A percentile compares a stretch with the other conserved stretches of the same genome.
Conservation (phyloP, 2,113 vertebrate species). For the Erythrocercus mccallii region DNA sequence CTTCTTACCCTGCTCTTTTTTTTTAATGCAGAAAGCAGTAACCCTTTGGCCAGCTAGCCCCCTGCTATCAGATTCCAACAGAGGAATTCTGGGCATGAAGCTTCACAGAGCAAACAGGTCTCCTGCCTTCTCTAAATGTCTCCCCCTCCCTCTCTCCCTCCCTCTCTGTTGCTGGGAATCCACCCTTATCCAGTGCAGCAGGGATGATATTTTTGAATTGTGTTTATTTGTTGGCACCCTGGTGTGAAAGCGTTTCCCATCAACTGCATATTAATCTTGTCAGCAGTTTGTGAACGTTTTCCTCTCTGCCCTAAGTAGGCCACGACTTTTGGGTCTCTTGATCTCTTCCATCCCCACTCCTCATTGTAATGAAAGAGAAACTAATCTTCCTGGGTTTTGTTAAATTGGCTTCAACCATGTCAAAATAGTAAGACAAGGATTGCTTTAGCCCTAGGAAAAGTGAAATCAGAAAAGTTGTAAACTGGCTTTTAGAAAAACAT, state of each 20-base stretch:
- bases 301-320: constrained; percentile 67
- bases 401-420: neutral
- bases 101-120: constrained; percentile 47
- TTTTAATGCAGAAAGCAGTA: constrained; percentile 33
- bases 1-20: neutral
- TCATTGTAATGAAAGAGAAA: constrained; percentile 21
- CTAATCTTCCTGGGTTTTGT: neutral
- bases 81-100: constrained; percentile 78
- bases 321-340: constrained; percentile 57
- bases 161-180: constrained; percentile 43
- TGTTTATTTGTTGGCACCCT: constrained; percentile 96
- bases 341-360: constrained; percentile 25
- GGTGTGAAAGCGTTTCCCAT: constrained; percentile 86
- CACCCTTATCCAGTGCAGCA: constrained; percentile 30
- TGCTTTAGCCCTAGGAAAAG: neutral
- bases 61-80: neutral
- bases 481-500: neutral
- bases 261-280: constrained; percentile 94
- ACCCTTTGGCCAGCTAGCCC: neutral
- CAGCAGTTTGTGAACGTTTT: constrained; percentile 75
- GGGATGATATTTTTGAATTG: constrained; percentile 83
- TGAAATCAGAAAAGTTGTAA: neutral
- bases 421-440: neutral
- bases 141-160: neutral
- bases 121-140: neutral